Evolutionary conservation across 2,888 invertebrate species (phyloP).

Genomic region (Odiellus spinosus): DNA sequence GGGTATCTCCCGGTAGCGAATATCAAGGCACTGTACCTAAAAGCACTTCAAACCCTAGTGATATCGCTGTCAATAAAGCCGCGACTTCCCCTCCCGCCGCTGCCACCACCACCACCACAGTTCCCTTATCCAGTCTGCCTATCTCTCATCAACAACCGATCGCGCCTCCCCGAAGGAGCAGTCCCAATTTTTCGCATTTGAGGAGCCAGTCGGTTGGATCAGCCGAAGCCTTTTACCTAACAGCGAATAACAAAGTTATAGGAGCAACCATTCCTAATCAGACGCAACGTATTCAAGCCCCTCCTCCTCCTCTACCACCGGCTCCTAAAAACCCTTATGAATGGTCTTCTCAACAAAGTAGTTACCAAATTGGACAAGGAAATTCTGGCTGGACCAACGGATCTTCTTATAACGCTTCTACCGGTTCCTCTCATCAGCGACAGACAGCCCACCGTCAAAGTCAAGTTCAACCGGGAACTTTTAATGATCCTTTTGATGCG

Average conservation of each 20-base stretch:
- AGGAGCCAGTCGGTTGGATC: conserved; percentile 41
- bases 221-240: conserved; percentile 11
- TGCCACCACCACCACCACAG: too few species aligned
- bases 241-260: conserved; percentile 1
- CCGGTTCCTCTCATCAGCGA: too few species aligned
- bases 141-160: conserved; percentile 7
- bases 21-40: background rate
- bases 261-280: conserved; percentile 6
- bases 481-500: conserved; percentile 58
- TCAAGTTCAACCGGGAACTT: background rate
- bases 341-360: too few species aligned
- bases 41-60: conserved; percentile 15
- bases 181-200: conserved; percentile 36
- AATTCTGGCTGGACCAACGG: conserved; percentile 3
- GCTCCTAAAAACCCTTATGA: conserved; percentile 5
- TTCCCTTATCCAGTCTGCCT: conserved; percentile 8
- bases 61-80: conserved; percentile 1
- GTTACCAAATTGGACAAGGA: too few species aligned
- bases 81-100: too few species aligned
- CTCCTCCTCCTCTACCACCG: conserved; percentile 5
- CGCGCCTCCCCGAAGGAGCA: conserved; percentile 32
- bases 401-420: background rate
- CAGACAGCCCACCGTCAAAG: background rate
- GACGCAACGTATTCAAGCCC: conserved; percentile 9
- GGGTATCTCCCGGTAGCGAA: too few species aligned